Evolutionary conservation across 2,888 invertebrate genomes (phyloP).

Genomic region (Agrotis exclamationis): DNA sequence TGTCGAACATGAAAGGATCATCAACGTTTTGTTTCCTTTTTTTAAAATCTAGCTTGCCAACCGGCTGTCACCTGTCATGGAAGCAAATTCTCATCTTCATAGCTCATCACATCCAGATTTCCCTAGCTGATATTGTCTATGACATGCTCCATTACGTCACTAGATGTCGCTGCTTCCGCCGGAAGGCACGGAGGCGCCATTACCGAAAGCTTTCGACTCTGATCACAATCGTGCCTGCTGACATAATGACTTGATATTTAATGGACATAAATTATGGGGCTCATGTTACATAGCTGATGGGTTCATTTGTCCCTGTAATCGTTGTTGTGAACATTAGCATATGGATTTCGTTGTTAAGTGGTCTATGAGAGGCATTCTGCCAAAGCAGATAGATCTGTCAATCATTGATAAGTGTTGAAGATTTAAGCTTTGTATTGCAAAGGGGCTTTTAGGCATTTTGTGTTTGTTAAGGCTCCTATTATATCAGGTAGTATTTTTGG

Average conservation of each 20-base stretch:
- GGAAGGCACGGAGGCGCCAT: conserved; percentile 76
- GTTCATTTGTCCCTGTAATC: conserved; percentile 23
- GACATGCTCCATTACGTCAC: conserved; percentile 66
- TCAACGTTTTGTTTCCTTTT: background rate
- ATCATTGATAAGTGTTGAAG: background rate
- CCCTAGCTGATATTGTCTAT: conserved; percentile 44
- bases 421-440: too few relatives aligned
- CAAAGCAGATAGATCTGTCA: background rate
- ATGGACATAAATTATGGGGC: conserved; percentile 44
- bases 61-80: background rate
- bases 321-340: conserved; percentile 1
- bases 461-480: too few relatives aligned
- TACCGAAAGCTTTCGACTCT: conserved; percentile 70
- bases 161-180: conserved; percentile 66
- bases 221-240: conserved; percentile 65
- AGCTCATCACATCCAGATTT: conserved; percentile 36
- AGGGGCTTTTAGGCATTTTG: too few relatives aligned
- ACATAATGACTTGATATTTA: conserved; percentile 53
- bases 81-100: background rate
- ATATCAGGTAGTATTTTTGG: too few relatives aligned
- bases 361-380: background rate
- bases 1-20: background rate
- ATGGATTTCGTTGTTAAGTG: background rate
- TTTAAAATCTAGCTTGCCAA: background rate
- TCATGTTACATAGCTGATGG: conserved; percentile 25